Evolutionary conservation across 1,140 invertebrate genomes (phyloP), one percentile per base, ranked within the genome.

Genomic region (Drosophila kanapiae): DNA sequence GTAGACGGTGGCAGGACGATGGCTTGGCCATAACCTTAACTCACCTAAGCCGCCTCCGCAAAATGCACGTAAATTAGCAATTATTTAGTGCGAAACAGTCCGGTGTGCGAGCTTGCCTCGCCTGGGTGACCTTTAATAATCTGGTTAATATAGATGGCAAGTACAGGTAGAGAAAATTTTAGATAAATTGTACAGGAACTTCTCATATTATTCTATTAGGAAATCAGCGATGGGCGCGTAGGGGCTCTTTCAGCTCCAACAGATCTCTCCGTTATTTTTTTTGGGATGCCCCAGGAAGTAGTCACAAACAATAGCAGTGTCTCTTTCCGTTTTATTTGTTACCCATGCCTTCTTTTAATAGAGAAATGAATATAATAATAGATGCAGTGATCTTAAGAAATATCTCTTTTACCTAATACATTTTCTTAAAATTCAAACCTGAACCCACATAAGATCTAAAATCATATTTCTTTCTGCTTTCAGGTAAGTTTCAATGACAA

Each of bases 51-150:
- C 60, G 40, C 61, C 78, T 53, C 47, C 61, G 63, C 72, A 59
- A 75, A 64, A 45, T 67, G 64, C 81, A 84, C 77, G 77, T 84
- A 84, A 80, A 80, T 77, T 65, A 60, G 67, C 82, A 68, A 84
- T 84, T 84, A 84, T 84, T 84, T 84, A 80, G 77, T 85, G 74
- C 72, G 47, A 27, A 53, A 51, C 51, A 38, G 45, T 48, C 29
- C 27, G 27, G 33, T 48, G 56, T 53, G 40, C 18, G 18, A 38
- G 57, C 48, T 51, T 29, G 11, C 18, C 51, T 75, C 53, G 37
- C 47, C 54, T 45, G 71, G 35, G 37, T 65, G 57, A 47, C 65
- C 57, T 68, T 75, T 75, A 67, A 74, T 59, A 69, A 69, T 70
- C 49, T 48, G 43, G 51, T 78, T 81, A 54, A 63, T 70, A 70